Evolutionary conservation across 2,113 vertebrate species (phyloP).

Genomic region (Podarcis muralis): DNA sequence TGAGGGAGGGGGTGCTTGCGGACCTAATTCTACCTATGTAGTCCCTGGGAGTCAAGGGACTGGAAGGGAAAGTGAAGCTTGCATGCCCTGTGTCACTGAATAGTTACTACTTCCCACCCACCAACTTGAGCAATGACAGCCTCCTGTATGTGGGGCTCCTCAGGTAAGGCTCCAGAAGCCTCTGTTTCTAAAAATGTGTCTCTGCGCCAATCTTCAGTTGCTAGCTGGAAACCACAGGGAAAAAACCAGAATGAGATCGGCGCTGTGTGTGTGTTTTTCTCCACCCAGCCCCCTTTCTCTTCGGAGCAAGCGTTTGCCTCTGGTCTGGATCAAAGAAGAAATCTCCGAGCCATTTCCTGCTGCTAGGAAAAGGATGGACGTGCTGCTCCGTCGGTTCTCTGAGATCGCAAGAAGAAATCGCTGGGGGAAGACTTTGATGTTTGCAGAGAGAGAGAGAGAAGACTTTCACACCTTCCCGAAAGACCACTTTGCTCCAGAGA

Average conservation of each 20-base stretch:
- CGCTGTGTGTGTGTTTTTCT: too few species aligned
- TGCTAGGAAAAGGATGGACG: background rate
- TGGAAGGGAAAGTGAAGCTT: too few species aligned
- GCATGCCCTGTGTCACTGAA: background rate
- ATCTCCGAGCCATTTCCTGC: constrained; percentile 2
- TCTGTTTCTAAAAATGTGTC: background rate
- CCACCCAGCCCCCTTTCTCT: too few species aligned
- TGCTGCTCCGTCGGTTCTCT: background rate
- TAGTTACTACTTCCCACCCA: background rate
- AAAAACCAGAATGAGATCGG: background rate
- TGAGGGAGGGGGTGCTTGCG: background rate
- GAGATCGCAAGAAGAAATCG: background rate
- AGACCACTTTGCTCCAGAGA: background rate
- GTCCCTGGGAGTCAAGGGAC: too few species aligned
- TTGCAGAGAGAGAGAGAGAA: background rate
- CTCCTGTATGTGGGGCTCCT: background rate
- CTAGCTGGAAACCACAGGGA: background rate
- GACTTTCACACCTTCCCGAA: background rate
- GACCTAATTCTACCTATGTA: background rate
- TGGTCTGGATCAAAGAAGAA: background rate
- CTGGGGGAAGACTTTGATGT: background rate
- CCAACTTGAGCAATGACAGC: background rate
- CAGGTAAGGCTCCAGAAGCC: too few species aligned
- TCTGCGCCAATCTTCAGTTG: background rate
- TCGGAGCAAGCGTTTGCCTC: background rate